A percentile compares a stretch with the other conserved stretches of the same genome.
phyloP scores from a whole-genome alignment of 2,113 vertebrate species.

The Gnathonemus echidnorhynchus region DNA sequence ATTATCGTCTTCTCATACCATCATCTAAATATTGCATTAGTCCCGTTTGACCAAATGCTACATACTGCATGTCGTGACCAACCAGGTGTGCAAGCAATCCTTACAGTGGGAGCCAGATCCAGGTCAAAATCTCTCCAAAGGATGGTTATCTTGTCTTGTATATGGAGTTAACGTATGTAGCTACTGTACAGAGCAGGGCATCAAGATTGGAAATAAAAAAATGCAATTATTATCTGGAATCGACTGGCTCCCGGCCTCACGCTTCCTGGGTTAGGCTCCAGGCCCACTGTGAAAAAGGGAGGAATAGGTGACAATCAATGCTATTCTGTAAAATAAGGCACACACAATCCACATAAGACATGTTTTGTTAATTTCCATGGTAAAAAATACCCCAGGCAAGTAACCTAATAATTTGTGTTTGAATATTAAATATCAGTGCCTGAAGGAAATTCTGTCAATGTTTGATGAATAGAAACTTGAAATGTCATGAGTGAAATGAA shows the following conservation, averaged over 20 bases:
- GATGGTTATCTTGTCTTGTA: neutral
- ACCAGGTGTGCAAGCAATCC: neutral
- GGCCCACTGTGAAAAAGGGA: neutral
- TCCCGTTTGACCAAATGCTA: neutral
- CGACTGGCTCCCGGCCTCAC: neutral
- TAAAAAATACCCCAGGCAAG: neutral
- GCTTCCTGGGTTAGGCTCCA: neutral
- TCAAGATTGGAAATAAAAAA: neutral
- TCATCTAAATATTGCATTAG: neutral
- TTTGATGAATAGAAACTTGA: neutral
- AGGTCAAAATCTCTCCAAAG: neutral
- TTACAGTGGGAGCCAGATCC: neutral
- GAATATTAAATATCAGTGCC: neutral
- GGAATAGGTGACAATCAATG: neutral
- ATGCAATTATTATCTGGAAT: neutral
- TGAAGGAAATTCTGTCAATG: constrained; percentile 2
- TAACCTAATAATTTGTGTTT: neutral
- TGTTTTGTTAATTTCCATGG: constrained; percentile 2
- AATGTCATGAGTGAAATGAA: neutral
- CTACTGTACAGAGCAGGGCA: neutral
- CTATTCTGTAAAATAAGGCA: neutral
- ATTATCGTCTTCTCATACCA: neutral
- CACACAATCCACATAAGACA: neutral
- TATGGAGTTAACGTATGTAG: neutral
- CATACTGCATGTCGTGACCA: neutral